A percentile compares a stretch with the other conserved stretches of the same genome.
phyloP scores from a whole-genome alignment of 2,113 vertebrate species.

The Philantomba maxwellii region DNA sequence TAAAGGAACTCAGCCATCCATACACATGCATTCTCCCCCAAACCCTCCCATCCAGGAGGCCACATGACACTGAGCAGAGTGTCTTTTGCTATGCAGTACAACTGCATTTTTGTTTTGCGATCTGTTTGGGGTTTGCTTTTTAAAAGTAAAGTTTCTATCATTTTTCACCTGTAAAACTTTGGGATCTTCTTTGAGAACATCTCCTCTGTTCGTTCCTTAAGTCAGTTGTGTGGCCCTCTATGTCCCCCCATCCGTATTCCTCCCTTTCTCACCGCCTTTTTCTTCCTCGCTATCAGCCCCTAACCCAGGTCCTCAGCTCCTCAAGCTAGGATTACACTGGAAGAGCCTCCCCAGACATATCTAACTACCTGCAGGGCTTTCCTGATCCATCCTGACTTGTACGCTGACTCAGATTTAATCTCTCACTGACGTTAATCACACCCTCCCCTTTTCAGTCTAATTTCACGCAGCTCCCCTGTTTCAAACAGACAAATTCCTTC shows the following conservation, averaged over 20 bases:
- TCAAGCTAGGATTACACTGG: background rate
- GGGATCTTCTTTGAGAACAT: background rate
- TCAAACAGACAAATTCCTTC: background rate
- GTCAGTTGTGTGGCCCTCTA: background rate
- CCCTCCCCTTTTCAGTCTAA: background rate
- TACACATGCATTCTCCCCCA: background rate
- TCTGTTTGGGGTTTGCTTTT: background rate
- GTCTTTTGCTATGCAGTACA: background rate
- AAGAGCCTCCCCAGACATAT: background rate
- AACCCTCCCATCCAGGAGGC: background rate
- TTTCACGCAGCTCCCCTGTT: background rate
- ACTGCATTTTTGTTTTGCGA: background rate
- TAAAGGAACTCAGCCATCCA: background rate
- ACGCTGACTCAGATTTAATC: background rate
- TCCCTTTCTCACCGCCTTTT: background rate
- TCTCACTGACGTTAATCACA: background rate
- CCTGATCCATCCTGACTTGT: background rate
- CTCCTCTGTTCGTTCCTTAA: background rate
- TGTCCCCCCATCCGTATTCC: no score
- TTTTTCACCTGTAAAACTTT: background rate
- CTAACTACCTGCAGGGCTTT: background rate
- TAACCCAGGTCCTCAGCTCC: background rate
- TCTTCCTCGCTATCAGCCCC: rapidly evolving
- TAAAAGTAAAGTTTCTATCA: background rate
- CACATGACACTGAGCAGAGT: background rate